Base-by-base conservation (phyloP, 2,797 vertebrate genomes). In the Halcyon chelicuti region DNA sequence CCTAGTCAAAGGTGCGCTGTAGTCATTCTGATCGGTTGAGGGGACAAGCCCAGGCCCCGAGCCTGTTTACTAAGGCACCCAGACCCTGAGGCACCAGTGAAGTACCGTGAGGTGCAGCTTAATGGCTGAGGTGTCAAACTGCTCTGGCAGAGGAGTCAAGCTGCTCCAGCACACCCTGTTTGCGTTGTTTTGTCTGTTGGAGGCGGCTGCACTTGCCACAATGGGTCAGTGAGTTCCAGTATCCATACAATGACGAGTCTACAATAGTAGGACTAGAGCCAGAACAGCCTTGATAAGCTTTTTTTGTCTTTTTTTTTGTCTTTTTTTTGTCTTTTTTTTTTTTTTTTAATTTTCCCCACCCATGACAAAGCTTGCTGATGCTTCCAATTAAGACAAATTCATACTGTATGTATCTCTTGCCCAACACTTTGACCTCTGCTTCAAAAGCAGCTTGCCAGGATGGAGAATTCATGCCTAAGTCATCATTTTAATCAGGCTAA, bases 401-500 rank as follows among this genome's bases (percentile, higher is more conserved):
- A 44, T 62, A 17, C 8, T 47, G 25, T 72, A 31, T 51, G 6
- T 44, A n/a, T 72, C 23, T 92, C 40, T 79, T 86, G 47, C 9
- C 17, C 33, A 52, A 10, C 15, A 80, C 44, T 82, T 67, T 82
- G 67, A 54, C 73, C 37, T 83, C 66, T 87, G 29, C 28, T 88
- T 79, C 54, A 67, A 72, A 85, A 88, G 31, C 21, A 82, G 22
- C 8, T 20, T 91, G 75, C 29, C 58, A 84, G 60, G 13, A 73
- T 77, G 39, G 61, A 92, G 39, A 78, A 75, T 68, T 94, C 51
- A 39, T 35, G 18, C 23, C 35, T 18, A 68, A 93, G 9, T 57
- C 58, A 57, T 70, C 52, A 47, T 62, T 94, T 90, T 95, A 83
- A 93, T 85, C 63, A 86, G 25, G 11, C n/a, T 85, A 91, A 60